phyloP scores from a whole-genome alignment of 2,113 vertebrate genomes.

The Aphyosemion australe region DNA sequence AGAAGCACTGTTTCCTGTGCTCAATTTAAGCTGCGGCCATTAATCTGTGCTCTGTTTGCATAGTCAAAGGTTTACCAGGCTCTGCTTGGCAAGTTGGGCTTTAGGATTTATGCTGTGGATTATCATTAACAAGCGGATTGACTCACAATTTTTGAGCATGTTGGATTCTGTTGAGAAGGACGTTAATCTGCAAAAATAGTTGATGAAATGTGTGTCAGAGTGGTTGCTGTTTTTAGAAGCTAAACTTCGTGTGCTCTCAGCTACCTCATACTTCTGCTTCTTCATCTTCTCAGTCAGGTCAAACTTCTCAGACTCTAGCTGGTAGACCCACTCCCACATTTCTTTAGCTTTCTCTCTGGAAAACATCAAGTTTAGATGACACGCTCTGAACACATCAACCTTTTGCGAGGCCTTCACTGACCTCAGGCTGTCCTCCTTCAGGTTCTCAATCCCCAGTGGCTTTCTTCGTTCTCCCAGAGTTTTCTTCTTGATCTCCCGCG shows the following conservation, averaged over 20 bases:
- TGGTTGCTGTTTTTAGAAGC: neutral
- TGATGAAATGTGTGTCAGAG: neutral
- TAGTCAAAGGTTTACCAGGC: constrained; percentile 7
- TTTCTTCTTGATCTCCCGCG: constrained; percentile 86
- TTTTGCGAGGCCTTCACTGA: constrained; percentile 40
- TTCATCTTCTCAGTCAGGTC: constrained; percentile 86
- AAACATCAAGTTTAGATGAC: neutral
- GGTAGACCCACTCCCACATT: constrained; percentile 85
- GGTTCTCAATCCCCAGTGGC: constrained; percentile 79
- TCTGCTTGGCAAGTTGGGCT: neutral
- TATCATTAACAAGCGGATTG: neutral
- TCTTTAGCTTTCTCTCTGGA: constrained; percentile 85
- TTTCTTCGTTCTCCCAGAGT: constrained; percentile 84
- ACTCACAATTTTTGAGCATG: constrained; percentile 85
- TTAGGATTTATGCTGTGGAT: neutral
- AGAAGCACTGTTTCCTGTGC: constrained; percentile 1
- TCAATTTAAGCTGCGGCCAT: neutral
- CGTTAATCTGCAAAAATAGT: constrained; percentile 71
- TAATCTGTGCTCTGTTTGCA: constrained; percentile 26
- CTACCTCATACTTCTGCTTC: constrained; percentile 89
- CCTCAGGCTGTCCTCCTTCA: constrained; percentile 85
- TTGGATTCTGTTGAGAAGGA: constrained; percentile 81
- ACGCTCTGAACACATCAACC: neutral
- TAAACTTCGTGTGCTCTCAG: neutral
- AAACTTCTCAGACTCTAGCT: constrained; percentile 92